Evolutionary conservation across 2,888 invertebrate genomes (phyloP), one percentile per base, ranked within the genome.

Genomic region (Melinaea marsaeus): DNA sequence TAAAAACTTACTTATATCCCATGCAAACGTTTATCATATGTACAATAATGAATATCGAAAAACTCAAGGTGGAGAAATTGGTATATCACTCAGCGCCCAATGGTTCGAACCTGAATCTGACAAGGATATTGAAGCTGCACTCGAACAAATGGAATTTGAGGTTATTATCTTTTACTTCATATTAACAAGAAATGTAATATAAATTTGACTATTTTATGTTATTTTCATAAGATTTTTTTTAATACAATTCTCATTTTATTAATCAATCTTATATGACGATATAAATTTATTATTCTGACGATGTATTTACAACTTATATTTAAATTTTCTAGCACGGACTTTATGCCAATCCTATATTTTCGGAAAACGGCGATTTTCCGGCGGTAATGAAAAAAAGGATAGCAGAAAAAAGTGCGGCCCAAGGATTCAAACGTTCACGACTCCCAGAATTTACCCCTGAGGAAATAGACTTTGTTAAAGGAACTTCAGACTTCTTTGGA

Each of bases 261-360:
- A 7, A 42, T 42, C 22, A 22, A 22, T 22, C 1, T 42, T 7
- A 42, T 7, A 42, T 7, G 9, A 42, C 42, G 42, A 6, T 11
- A 42, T 42, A 1, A 22, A 22, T 22, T 42, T 37, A 37, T 7
- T 2, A 37, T 37, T 6, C 37, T 1, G 7, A 2, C 37, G 37
- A 37, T 37, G 7, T 37, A 37, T 11, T 51, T 22, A 51, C 3
- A 51, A 9, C 9, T 51, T 22, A 32, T 51, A 22, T 4, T 54
- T 7, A 11, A 33, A 34, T 88, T 83, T 64, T 72, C 22, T 22
- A 90, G 87, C 78, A 89, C 62, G 92, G 92, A 33, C 91, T 92
- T 91, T 92, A 92, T 70, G 84, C 88, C 1, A 87, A 93, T 81
- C 93, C 94, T 1, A 91, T 94, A 58, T 92, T 92, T 73, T 86